Conservation (phyloP, 2,113 vertebrate genomes). For the Phalacrocorax brasilianus region DNA sequence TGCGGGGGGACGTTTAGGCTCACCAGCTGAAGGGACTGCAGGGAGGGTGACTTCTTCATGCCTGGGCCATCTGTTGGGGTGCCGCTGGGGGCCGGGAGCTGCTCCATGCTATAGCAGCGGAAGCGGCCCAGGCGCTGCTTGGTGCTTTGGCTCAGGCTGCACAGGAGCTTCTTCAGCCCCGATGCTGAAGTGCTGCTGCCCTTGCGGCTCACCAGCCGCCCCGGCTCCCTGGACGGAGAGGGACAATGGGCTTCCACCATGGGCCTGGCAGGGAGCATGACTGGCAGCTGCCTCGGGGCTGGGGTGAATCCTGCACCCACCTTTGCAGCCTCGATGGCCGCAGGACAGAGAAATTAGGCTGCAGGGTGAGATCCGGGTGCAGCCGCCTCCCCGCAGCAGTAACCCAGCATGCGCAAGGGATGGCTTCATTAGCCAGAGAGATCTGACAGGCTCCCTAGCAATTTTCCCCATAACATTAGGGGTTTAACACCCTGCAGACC, state of each 20-base stretch:
- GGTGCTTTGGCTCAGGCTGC: slow-evolving; percentile 80
- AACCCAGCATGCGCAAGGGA: too few relatives aligned
- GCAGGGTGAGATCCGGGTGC: fast-evolving
- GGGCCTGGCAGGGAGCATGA: fast-evolving
- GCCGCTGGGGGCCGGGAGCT: slow-evolving; percentile 1
- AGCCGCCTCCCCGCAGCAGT: fast-evolving
- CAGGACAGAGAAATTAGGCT: not conserved
- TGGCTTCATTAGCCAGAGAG: not conserved
- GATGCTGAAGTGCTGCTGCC: slow-evolving; percentile 3
- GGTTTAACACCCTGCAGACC: not conserved
- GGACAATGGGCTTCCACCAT: fast-evolving
- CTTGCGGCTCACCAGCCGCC: not conserved
- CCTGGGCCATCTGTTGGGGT: not conserved
- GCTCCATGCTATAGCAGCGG: slow-evolving; percentile 84
- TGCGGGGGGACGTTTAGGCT: not conserved
- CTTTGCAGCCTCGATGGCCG: not conserved
- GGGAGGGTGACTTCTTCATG: slow-evolving; percentile 85
- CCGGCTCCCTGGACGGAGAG: not conserved
- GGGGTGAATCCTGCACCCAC: not conserved
- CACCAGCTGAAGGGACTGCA: slow-evolving; percentile 88
- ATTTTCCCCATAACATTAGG: not conserved
- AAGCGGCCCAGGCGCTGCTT: slow-evolving; percentile 79
- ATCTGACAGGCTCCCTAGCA: not conserved
- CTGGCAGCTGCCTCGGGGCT: not conserved
- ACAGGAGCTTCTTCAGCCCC: slow-evolving; percentile 83